Percentiles rank a stretch among this genome's conserved stretches.
phyloP scores from a whole-genome alignment of 2,888 invertebrate genomes.

The Andrena flavipes region DNA sequence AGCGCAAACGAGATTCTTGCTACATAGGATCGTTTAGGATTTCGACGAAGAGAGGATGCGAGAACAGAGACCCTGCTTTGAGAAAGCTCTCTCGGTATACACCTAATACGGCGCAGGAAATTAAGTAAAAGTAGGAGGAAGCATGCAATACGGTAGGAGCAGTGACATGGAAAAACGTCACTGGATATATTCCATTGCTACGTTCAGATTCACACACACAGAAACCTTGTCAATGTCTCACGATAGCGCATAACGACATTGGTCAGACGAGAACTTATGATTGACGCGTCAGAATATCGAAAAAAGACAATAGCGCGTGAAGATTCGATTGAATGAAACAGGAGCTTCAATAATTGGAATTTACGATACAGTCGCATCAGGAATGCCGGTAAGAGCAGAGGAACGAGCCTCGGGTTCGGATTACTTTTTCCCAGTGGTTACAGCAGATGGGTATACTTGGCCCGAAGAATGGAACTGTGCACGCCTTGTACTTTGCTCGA shows the following conservation, averaged over 20 bases:
- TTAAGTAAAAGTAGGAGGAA: conserved; percentile 60
- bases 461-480: neutral
- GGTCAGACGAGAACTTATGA: neutral
- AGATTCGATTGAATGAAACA: neutral
- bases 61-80: conserved; percentile 22
- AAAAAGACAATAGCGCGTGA: too few species aligned
- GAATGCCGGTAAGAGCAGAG: neutral
- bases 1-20: conserved; percentile 35
- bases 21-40: conserved; percentile 50
- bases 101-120: conserved; percentile 72
- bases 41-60: conserved; percentile 48
- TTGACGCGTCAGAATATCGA: neutral
- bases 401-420: neutral
- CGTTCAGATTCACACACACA: conserved; percentile 78
- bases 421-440: conserved; percentile 1
- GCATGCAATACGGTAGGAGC: conserved; percentile 2
- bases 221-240: conserved; percentile 77
- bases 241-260: neutral
- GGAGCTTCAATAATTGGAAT: neutral
- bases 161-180: conserved; percentile 64
- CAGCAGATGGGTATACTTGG: neutral
- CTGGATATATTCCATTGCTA: conserved; percentile 75
- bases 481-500: conserved; percentile 6
- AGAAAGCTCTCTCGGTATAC: conserved; percentile 49
- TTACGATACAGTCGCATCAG: neutral